Conservation (phyloP, 2,797 vertebrate species). For the Podarcis lilfordi region DNA sequence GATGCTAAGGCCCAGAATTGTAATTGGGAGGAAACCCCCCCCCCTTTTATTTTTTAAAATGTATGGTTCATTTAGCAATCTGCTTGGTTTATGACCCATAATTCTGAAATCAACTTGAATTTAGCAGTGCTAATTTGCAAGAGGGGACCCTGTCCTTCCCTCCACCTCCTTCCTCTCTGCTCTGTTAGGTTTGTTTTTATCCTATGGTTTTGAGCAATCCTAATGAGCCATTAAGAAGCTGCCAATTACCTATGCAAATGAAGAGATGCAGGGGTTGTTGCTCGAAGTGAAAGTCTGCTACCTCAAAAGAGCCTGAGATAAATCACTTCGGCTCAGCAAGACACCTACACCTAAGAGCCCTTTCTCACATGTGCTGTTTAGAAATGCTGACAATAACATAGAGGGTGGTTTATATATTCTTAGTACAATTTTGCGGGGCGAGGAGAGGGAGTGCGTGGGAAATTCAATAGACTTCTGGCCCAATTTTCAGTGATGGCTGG, state of each 20-base stretch:
- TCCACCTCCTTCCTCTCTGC: slow-evolving; percentile 17
- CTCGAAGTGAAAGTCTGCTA: slow-evolving; percentile 62
- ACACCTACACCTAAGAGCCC: slow-evolving; percentile 51
- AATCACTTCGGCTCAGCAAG: slow-evolving; percentile 64
- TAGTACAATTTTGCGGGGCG: slow-evolving; percentile 68
- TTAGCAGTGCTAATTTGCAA: slow-evolving; percentile 49
- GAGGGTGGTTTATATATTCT: slow-evolving; percentile 64
- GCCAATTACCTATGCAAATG: slow-evolving; percentile 61
- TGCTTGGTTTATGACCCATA: slow-evolving; percentile 66
- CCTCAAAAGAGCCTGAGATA: slow-evolving; percentile 65
- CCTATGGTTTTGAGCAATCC: slow-evolving; percentile 66
- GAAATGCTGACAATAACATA: slow-evolving; percentile 68
- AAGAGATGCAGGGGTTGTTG: slow-evolving; percentile 45
- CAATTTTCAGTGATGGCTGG: not conserved
- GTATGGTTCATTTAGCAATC: slow-evolving; percentile 68
- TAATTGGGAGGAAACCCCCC: slow-evolving; percentile 25
- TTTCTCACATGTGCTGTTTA: slow-evolving; percentile 57
- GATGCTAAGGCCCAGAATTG: slow-evolving; percentile 59
- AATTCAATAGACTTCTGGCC: not conserved
- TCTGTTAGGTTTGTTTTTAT: slow-evolving; percentile 65
- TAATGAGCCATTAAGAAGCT: slow-evolving; percentile 66
- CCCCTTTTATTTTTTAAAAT: slow-evolving; percentile 37
- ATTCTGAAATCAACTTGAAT: slow-evolving; percentile 54
- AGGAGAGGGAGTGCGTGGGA: not conserved
- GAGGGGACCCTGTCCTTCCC: slow-evolving; percentile 26